Base-by-base conservation (phyloP, 2,797 vertebrate genomes). In the Microcaecilia unicolor region DNA sequence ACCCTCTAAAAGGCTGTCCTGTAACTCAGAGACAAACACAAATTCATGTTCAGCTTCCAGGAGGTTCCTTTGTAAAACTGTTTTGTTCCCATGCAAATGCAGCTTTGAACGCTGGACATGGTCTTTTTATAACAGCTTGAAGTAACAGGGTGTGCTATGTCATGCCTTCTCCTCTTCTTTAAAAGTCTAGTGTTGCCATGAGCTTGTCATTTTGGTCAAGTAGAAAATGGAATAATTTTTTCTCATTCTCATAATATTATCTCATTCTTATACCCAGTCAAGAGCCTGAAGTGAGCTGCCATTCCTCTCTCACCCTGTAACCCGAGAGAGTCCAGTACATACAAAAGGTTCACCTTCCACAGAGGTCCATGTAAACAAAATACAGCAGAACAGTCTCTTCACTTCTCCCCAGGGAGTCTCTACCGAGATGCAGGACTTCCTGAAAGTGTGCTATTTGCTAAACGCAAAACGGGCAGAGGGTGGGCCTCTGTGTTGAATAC, bases 401-500 rank as follows among this genome's bases (percentile, higher is more conserved):
- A n/a, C n/a, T n/a, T n/a, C n/a, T n/a, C n/a, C n/a, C n/a, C n/a
- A 55, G 27, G 57, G 57, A 58, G 56, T 52, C 48, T 69, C 80
- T 90, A 95, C 72, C 73, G 84, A 71, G 85, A 84, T 53, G 85
- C 81, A 67, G 86, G 84, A 31, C 88, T 92, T 75, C 91, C 92
- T 31, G 93, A 87, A 67, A 98, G 82, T 26, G 93, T 98, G 69
- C 89, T 84, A 77, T 98, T 98, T 49, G 85, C 88, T 80, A 93
- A 77, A 69, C 84, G 92, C 61, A 98, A 82, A 61, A 99, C 89
- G 4, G 95, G 95, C 44, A 99, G 77, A 10, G 95, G 92, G 55
- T 99, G 95, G 44, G 95, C 94, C 80, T 99, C 95, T 3, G 95
- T 99, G 71, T 99, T 99, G 70, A 98, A 97, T 46, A 98, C 94